Evolutionary conservation across 1,140 invertebrate genomes (phyloP).

Genomic region (Pteromalus puparum): DNA sequence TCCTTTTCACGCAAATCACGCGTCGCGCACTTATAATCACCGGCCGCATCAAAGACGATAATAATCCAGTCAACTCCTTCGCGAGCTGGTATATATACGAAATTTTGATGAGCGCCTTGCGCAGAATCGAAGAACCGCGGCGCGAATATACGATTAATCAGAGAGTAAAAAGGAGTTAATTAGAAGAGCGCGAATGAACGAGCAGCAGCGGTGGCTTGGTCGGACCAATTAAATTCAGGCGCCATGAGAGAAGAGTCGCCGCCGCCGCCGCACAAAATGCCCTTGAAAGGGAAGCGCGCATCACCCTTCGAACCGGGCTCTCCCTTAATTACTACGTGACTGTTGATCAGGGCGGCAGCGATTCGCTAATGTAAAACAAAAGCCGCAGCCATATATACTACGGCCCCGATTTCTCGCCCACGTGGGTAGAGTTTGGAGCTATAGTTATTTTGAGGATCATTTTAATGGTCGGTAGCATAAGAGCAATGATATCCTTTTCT

Average conservation of each 20-base stretch:
- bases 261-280: background rate
- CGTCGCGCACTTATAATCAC: background rate
- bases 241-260: conserved; percentile 14
- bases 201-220: background rate
- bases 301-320: conserved; percentile 27
- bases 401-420: conserved; percentile 29
- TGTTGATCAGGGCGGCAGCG: conserved; percentile 39
- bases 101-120: conserved; percentile 20
- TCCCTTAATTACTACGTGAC: conserved; percentile 51
- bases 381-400: conserved; percentile 22
- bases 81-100: background rate
- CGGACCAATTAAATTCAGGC: conserved; percentile 51
- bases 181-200: conserved; percentile 41
- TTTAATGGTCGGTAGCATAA: too few species aligned
- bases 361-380: conserved; percentile 44
- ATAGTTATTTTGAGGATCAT: too few species aligned
- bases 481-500: too few species aligned
- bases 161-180: conserved; percentile 49
- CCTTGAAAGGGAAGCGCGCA: conserved; percentile 34
- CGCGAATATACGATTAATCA: conserved; percentile 37
- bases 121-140: background rate
- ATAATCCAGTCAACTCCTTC: background rate
- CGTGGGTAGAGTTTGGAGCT: conserved; percentile 9
- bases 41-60: background rate
- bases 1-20: conserved; percentile 9